Percentiles rank a stretch among this genome's conserved stretches.
Conservation (phyloP, 2,797 vertebrate genomes). For the Coregonus sp. region DNA sequence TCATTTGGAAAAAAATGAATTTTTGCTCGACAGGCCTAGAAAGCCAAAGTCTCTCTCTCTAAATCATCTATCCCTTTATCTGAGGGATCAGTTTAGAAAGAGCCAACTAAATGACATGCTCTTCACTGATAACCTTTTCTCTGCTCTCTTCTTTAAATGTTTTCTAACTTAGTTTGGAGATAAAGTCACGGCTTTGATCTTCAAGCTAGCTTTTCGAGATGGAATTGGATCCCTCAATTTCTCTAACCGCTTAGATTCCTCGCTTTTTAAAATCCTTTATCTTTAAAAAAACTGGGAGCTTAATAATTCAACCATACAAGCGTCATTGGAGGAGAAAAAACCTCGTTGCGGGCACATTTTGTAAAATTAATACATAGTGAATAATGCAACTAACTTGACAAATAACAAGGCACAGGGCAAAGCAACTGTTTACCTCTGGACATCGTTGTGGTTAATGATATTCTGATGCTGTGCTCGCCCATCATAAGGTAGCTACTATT, state of each 20-base stretch:
- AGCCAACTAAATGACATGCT: background rate
- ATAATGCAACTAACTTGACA: slow-evolving; percentile 39
- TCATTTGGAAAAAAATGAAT: background rate
- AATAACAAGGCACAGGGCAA: slow-evolving; percentile 16
- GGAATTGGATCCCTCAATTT: slow-evolving; percentile 57
- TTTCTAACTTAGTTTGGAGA: slow-evolving; percentile 47
- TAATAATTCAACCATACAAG: slow-evolving; percentile 48
- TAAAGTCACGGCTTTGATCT: slow-evolving; percentile 63
- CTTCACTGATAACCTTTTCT: background rate
- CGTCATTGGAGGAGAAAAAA: slow-evolving; percentile 26
- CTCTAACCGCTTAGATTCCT: slow-evolving; percentile 43
- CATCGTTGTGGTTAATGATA: slow-evolving; percentile 11
- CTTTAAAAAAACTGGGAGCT: slow-evolving; percentile 41
- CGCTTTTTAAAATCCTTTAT: slow-evolving; percentile 47
- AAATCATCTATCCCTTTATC: background rate
- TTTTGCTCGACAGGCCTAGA: background rate
- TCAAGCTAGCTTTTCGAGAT: slow-evolving; percentile 56
- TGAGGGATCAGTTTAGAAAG: background rate
- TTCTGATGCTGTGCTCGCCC: background rate
- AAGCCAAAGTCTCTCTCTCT: background rate
- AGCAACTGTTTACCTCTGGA: slow-evolving; percentile 29
- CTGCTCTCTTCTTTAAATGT: slow-evolving; percentile 33
- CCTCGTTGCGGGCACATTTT: slow-evolving; percentile 36
- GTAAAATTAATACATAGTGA: slow-evolving; percentile 44
- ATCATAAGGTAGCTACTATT: slow-evolving; percentile 25